Evolutionary conservation across 2,888 invertebrate species (phyloP), one percentile per base, ranked within the genome.

Genomic region (Nephrotoma appendiculata): DNA sequence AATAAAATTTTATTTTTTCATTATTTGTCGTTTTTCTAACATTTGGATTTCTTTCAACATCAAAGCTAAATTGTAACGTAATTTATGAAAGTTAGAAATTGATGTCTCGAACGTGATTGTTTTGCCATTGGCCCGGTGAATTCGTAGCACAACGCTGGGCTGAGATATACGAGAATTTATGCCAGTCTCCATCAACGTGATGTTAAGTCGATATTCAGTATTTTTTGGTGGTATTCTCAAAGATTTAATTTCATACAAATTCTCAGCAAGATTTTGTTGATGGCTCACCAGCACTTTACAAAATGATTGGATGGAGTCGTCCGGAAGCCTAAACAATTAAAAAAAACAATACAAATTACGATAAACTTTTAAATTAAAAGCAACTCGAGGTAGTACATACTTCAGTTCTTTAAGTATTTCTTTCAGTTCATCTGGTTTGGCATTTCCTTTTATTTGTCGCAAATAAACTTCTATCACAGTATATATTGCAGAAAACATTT

Each of bases 201-300:
- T 92, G 88, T 93, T 93, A 43, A 93, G 91, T 42, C 92, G 91
- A 93, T 93, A 93, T 88, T 92, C 90, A 89, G 92, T 52, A 88
- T 91, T 89, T 88, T 90, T 89, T 90, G 90, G 89, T 89, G 91
- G 89, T 88, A 92, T 90, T 88, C 92, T 89, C 89, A 92, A 87
- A 89, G 91, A 88, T 91, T 92, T 90, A 41, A 91, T 89, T 90
- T 91, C 90, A 87, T 89, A 88, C 90, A 90, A 89, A 89, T 92
- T 89, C 88, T 89, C 89, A 88, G 90, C 89, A 89, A 91, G 87
- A 12, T 91, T 89, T 87, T 92, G 90, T 11, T 92, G 92, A 88
- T 92, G 92, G 84, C 93, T 93, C 87, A 92, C 91, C 1, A 93
- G 89, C 86, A 93, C 93, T 88, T 92, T 92, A 83, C 92, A 90